A percentile compares a stretch with the other conserved stretches of the same genome.
phyloP scores from a whole-genome alignment of 1,140 invertebrate genomes.

The Drosophila sp. region DNA sequence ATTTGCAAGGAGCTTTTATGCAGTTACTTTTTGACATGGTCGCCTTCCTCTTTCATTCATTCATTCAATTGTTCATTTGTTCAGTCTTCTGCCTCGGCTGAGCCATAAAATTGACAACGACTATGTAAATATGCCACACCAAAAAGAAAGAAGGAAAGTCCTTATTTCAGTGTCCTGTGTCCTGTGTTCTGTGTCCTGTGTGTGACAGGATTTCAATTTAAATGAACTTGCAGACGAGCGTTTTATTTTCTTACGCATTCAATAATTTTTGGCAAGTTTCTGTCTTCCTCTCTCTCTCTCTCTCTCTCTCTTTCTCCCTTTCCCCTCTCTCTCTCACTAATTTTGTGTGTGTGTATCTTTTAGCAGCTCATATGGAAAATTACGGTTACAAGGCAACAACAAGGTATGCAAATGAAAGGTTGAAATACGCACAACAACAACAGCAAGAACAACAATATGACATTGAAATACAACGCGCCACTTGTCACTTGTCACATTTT shows the following conservation, averaged over 20 bases:
- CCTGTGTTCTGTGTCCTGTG: slow-evolving; percentile 4
- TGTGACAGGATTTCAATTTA: slow-evolving; percentile 74
- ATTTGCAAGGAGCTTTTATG: slow-evolving; percentile 83
- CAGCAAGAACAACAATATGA: slow-evolving; percentile 46
- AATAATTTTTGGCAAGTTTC: slow-evolving; percentile 58
- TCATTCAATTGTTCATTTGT: slow-evolving; percentile 41
- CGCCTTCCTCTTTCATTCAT: slow-evolving; percentile 58
- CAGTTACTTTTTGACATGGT: slow-evolving; percentile 82
- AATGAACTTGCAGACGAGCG: slow-evolving; percentile 76
- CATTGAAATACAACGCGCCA: slow-evolving; percentile 76
- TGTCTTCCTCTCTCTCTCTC: background rate
- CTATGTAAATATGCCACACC: slow-evolving; percentile 72
- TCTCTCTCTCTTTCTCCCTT: background rate
- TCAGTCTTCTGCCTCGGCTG: slow-evolving; percentile 36
- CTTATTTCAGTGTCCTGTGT: slow-evolving; percentile 15
- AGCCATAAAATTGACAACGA: slow-evolving; percentile 79
- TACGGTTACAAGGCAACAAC: slow-evolving; percentile 51
- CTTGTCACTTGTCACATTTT: slow-evolving; percentile 81
- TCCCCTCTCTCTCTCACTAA: no score
- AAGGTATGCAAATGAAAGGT: slow-evolving; percentile 66
- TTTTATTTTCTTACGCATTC: slow-evolving; percentile 77
- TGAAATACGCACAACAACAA: slow-evolving; percentile 41
- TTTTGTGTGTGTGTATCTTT: slow-evolving; percentile 13
- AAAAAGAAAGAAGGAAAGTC: slow-evolving; percentile 3
- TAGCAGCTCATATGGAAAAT: slow-evolving; percentile 76